These are phyloP conservation scores for Megaceryle torquata DNA, from an alignment of 2,113 vertebrate species.

Conservation along the genomic window DNA sequence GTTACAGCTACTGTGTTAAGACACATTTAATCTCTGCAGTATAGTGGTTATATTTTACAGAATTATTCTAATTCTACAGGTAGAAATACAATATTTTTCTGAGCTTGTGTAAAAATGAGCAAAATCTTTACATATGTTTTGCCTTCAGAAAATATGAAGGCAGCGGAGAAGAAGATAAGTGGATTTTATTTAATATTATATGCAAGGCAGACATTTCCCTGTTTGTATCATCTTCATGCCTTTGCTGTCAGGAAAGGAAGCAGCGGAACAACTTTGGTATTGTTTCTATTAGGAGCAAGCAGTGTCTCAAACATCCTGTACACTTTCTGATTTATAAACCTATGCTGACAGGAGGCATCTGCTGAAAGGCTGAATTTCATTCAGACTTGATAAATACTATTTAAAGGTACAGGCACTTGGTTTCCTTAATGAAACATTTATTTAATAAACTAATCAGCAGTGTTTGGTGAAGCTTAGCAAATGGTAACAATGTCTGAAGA, in stretches of 20 bases:
- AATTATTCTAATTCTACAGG: not conserved
- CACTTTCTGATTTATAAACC: not conserved
- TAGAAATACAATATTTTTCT: not conserved
- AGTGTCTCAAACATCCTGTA: not conserved
- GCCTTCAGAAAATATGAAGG: not conserved
- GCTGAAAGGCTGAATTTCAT: not conserved
- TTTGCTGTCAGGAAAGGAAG: not conserved
- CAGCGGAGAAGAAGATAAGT: not conserved
- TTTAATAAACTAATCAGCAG: conserved; percentile 11
- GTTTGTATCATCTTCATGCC: not conserved
- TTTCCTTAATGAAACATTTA: conserved; percentile 10
- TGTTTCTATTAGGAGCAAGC: not conserved
- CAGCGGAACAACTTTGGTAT: not conserved
- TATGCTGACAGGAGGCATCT: not conserved
- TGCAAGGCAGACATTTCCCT: not conserved
- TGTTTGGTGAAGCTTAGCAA: not conserved
- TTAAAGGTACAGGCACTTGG: not conserved
- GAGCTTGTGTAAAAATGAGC: not conserved
- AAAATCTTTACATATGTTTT: not conserved
- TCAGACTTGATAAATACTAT: not conserved
- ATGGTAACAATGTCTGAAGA: not conserved
- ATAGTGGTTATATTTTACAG: not conserved
- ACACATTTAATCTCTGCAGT: not conserved
- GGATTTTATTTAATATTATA: not conserved
- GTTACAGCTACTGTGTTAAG: not conserved